A percentile compares a stretch with the other conserved stretches of the same genome.
Evolutionary conservation across 1,140 invertebrate species (phyloP).

Genomic region (Eumaeus atala): DNA sequence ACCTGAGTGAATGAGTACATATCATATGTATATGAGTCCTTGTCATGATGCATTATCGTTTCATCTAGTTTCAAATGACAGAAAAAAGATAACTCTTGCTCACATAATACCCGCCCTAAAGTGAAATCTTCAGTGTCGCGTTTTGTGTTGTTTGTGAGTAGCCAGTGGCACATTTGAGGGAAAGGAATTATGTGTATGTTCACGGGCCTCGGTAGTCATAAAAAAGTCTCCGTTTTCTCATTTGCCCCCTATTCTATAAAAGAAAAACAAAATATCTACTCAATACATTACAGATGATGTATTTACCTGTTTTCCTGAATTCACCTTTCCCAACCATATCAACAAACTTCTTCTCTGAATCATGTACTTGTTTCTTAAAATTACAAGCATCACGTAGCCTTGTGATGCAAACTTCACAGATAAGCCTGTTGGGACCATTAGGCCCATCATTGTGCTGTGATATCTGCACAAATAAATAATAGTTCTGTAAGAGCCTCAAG

Average conservation of each 20-base stretch:
- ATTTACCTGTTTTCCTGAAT: conserved; percentile 46
- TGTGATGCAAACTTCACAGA: conserved; percentile 64
- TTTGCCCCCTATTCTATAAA: background rate
- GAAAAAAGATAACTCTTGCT: no score
- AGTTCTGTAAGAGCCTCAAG: background rate
- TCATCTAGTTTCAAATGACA: no score
- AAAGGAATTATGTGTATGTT: no score
- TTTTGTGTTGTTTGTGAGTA: no score
- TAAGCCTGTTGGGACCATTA: conserved; percentile 53
- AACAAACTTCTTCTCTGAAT: conserved; percentile 59
- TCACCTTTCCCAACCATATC: conserved; percentile 56
- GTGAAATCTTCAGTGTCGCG: no score
- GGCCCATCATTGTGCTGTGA: conserved; percentile 59
- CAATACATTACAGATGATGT: conserved; percentile 15
- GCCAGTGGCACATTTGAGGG: no score
- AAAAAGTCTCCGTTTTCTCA: background rate
- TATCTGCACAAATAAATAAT: conserved; percentile 37
- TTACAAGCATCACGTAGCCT: conserved; percentile 59
- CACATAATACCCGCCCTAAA: no score
- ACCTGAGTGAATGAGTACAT: no score
- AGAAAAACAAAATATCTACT: background rate
- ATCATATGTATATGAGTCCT: no score
- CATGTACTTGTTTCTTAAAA: conserved; percentile 62
- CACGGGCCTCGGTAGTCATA: no score
- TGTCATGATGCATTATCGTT: no score